Evolutionary conservation across 2,113 vertebrate species (phyloP), one percentile per base, ranked within the genome.

Genomic region (Archilochus colubris): DNA sequence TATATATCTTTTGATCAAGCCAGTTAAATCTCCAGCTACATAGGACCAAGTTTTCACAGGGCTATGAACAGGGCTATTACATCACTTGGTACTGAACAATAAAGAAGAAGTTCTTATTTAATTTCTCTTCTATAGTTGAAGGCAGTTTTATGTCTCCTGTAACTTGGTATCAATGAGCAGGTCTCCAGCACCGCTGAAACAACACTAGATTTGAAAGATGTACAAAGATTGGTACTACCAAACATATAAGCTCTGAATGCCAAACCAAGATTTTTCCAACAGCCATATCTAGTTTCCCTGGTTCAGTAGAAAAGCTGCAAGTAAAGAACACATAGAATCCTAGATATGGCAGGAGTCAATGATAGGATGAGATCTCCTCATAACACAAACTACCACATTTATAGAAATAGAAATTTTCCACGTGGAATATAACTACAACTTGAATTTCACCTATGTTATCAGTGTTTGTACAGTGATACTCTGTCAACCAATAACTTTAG

Each of bases 121-220:
- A 89, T 89, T 88, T 88, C 48, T 67, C 18, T 76, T 67, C 18
- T 76, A 1, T 44, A 61, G 58, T 57, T 88, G 82, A 91, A 93
- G 44, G 70, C 63, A 68, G 22, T 85, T 91, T 72, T 72, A 38
- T 82, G 46, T 70, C 85, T 93, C 33, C 62, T 75, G 63, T 90
- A 59, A 88, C 31, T 85, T 88, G 57, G 24, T 86, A 76, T 90
- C 93, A 58, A 69, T 55, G 68, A 93, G 59, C 55, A 83, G 68
- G 72, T 80, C 91, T 94, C 36, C 63, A 83, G 80, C 51, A 80
- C 88, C 90, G 72, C 86, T 80, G 72, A 92, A 90, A 91, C 36
- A 91, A 88, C 63, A 54, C 50, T 46, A 54, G 72, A 83, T 80
- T 88, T 83, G 59, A 86, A 94, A 86, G 68, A 86, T 58, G 36